Evolutionary conservation across 2,797 vertebrate genomes (phyloP), one percentile per base, ranked within the genome.

Genomic region (Menidia menidia): DNA sequence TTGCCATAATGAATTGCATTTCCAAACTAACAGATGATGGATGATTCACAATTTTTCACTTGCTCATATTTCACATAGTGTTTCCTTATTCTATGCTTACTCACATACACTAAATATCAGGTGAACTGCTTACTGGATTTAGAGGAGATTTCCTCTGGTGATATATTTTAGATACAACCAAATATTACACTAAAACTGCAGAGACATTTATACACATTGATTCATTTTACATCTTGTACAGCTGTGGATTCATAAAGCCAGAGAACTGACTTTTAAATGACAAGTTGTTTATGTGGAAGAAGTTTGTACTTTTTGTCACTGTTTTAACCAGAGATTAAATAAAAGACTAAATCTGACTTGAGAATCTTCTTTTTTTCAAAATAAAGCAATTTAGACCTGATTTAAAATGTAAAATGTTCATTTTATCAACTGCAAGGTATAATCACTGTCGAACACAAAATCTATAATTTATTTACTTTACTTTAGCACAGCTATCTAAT

Each of bases 1-100:
- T 74, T 72, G 32, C 51, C 6, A 11, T 87, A 85, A 88, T 90
- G 67, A 89, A 90, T 88, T 88, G 82, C 75, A 82, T 86, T 88
- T 84, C 75, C 60, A 78, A 81, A 74, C 63, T 81, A 82, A 84
- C 80, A 80, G 71, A 80, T 90, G 87, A 92, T 91, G 87, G 89
- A 90, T 92, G 87, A 77, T 71, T 89, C 83, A 63, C 47, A 15
- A 69, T 70, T 77, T 72, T 65, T 51, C 13, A 64, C 68, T 79
- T 72, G 48, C 68, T 80, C 78, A 77, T 56, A 66, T 73, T 82
- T 75, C 67, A 58, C 48, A 15, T 4, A 69, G 54, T 71, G 51
- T 77, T 61, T 70, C 53, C 60, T 74, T 33, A 64, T 75, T 78
- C 82, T 73, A 13, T 77, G 15, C 56, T 61, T 66, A 44, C 60